phyloP scores from a whole-genome alignment of 1,140 invertebrate genomes.

The Drosophila funebris region DNA sequence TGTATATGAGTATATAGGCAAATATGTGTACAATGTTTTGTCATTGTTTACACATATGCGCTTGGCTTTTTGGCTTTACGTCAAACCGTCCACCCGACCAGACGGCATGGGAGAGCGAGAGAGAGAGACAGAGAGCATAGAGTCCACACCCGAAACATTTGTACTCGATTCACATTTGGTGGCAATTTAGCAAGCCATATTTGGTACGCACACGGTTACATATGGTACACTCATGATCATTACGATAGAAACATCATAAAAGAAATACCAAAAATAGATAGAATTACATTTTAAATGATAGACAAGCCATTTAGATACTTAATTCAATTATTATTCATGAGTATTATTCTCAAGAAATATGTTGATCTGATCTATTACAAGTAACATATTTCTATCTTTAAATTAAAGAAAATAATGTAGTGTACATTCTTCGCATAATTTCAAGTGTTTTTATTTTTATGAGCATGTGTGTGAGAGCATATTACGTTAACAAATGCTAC shows the following conservation, averaged over 20 bases:
- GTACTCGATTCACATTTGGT: constrained; percentile 34
- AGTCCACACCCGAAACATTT: constrained; percentile 26
- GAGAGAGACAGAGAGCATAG: neutral
- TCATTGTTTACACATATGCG: constrained; percentile 10
- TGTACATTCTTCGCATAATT: no score
- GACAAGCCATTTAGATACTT: no score
- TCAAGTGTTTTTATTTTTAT: constrained; percentile 12
- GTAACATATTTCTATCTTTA: no score
- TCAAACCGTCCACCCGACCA: constrained; percentile 11
- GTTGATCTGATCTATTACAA: no score
- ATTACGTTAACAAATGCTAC: constrained; percentile 8
- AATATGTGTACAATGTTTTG: constrained; percentile 13
- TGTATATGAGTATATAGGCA: constrained; percentile 4
- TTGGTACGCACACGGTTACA: constrained; percentile 2
- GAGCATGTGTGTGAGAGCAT: neutral
- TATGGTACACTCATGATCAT: neutral
- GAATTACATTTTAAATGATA: neutral
- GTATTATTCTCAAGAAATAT: no score
- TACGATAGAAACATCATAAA: neutral
- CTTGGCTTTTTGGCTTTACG: constrained; percentile 11
- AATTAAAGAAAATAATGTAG: no score
- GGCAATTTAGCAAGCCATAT: constrained; percentile 23
- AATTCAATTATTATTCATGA: no score
- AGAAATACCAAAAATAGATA: neutral
- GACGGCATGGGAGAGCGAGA: neutral